Conservation (phyloP, 2,797 vertebrate genomes). For the Gallinago solitaria region DNA sequence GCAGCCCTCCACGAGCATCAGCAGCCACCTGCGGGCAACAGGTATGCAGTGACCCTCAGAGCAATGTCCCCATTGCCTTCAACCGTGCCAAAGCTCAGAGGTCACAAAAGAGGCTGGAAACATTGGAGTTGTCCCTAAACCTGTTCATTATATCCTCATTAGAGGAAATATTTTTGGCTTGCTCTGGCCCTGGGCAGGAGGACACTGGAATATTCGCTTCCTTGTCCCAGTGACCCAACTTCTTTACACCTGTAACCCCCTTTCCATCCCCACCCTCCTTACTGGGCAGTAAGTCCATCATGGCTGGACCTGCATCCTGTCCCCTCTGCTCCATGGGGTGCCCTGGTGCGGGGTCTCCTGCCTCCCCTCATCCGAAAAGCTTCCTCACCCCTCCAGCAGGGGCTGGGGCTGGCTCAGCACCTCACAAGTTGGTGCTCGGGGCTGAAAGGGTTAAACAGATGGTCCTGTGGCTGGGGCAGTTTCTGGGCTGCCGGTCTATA, state of each 20-base stretch:
- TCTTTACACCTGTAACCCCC: background rate
- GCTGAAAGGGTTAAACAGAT: constrained; percentile 34
- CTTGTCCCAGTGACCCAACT: background rate
- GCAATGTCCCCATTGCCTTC: background rate
- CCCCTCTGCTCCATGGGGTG: no score
- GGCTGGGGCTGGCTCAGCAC: background rate
- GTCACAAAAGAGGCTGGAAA: background rate
- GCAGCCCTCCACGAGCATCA: background rate
- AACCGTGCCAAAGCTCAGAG: background rate
- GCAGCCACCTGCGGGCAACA: background rate
- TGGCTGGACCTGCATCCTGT: background rate
- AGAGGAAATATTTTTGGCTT: background rate
- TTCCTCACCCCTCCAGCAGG: background rate
- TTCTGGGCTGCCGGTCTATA: constrained; percentile 53
- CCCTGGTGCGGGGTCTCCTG: accelerated
- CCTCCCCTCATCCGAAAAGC: background rate
- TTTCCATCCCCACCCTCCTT: background rate
- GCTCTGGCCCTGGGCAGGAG: background rate
- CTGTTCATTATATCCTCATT: background rate
- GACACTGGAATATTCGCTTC: background rate
- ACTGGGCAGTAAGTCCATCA: background rate
- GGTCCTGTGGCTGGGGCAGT: constrained; percentile 33
- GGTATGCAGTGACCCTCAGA: background rate
- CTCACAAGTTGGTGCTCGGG: background rate
- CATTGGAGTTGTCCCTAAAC: background rate